A percentile compares a stretch with the other conserved stretches of the same genome.
Conservation (phyloP, 2,113 vertebrate species). For the Corvus moneduloides region DNA sequence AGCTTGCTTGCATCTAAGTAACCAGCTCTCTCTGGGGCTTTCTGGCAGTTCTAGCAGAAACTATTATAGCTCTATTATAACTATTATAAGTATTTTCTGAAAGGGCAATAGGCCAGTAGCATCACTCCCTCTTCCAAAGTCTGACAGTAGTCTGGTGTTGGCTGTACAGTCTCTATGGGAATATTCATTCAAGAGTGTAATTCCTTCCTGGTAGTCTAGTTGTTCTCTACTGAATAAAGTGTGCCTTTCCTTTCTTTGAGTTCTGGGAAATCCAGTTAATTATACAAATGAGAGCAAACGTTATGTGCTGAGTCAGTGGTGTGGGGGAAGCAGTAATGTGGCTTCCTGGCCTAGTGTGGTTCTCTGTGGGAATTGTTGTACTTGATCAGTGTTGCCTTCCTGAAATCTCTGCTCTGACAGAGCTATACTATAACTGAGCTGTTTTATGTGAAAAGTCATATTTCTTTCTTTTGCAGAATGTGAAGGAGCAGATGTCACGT, state of each 20-base stretch:
- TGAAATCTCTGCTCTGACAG: not conserved
- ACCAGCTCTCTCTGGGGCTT: not conserved
- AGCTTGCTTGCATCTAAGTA: not conserved
- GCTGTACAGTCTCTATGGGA: not conserved
- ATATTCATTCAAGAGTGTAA: constrained; percentile 12
- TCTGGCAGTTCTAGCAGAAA: not conserved
- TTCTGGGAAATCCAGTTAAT: constrained; percentile 57
- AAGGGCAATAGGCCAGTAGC: not conserved
- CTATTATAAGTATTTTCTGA: not conserved
- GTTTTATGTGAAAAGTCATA: not conserved
- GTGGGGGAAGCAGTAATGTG: not conserved
- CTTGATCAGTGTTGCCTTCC: not conserved
- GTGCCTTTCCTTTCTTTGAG: constrained; percentile 10
- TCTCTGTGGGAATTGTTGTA: not conserved
- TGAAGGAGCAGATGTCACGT: not conserved
- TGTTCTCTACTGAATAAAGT: not conserved
- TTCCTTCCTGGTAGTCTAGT: constrained; percentile 31
- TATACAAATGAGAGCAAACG: not conserved
- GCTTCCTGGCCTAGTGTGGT: not conserved
- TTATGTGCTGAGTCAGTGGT: constrained; percentile 20
- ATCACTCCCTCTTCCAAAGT: not conserved
- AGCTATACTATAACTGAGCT: not conserved
- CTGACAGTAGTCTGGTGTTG: not conserved
- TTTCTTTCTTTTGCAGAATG: not conserved
- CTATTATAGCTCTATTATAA: not conserved